Evolutionary conservation across 2,888 invertebrate genomes (phyloP).

Genomic region (Lasius fuliginosus): DNA sequence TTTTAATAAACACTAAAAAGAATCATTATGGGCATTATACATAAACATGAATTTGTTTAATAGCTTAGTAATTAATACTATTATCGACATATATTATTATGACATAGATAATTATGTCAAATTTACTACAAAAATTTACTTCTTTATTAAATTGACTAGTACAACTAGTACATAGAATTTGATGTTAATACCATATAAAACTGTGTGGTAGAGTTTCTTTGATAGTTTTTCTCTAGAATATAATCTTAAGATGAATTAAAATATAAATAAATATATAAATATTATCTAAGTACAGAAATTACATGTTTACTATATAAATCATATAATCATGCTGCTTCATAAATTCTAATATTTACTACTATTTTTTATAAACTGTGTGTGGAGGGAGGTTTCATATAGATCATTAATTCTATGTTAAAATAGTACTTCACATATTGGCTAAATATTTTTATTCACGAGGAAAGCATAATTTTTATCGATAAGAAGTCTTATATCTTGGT

Average conservation of each 20-base stretch:
- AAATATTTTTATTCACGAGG: not conserved
- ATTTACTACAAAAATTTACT: not conserved
- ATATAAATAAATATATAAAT: not conserved
- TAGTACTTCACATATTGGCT: not conserved
- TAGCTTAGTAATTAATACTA: not conserved
- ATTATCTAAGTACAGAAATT: not conserved
- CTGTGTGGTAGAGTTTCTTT: not conserved
- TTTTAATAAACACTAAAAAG: not conserved
- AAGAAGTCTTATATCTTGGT: conserved; percentile 30
- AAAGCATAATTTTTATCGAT: conserved; percentile 31
- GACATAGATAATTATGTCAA: not conserved
- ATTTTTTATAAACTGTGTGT: not conserved
- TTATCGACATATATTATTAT: conserved; percentile 7
- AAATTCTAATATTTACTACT: not conserved
- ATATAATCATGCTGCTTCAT: not conserved
- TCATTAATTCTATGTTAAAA: not conserved
- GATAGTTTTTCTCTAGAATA: not conserved
- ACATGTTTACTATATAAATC: not conserved
- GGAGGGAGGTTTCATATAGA: not conserved
- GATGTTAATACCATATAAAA: not conserved
- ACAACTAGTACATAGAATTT: not conserved
- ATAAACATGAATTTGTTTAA: not conserved
- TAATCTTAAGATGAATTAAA: not conserved
- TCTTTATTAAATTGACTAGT: not conserved
- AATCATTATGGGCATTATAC: not conserved